phyloP scores from a whole-genome alignment of 2,113 vertebrate species.

The Petromus typicus region DNA sequence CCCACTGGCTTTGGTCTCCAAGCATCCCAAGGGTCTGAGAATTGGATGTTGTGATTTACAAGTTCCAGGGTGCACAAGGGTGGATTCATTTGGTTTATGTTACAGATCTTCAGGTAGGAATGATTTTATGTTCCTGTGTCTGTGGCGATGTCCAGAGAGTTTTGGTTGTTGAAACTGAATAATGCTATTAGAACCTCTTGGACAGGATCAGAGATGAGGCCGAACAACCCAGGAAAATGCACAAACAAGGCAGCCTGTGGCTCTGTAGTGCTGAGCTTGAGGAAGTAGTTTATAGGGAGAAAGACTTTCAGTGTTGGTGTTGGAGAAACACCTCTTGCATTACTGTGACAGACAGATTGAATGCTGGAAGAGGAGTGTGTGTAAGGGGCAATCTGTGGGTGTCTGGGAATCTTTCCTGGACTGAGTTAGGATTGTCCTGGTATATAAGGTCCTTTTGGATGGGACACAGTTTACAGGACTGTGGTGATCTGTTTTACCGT shows the following conservation, averaged over 20 bases:
- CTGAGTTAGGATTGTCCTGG: background rate
- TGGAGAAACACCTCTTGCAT: background rate
- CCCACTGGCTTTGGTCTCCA: background rate
- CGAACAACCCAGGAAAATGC: background rate
- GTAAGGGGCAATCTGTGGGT: background rate
- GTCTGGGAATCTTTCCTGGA: background rate
- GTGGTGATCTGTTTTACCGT: background rate
- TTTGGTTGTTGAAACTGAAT: background rate
- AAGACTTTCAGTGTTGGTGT: too few relatives aligned
- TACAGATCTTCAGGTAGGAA: background rate
- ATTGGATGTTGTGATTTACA: background rate
- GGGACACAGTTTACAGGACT: background rate
- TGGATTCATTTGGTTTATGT: background rate
- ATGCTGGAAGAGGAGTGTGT: background rate
- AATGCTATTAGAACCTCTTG: background rate
- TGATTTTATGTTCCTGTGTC: background rate
- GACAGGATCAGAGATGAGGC: too few relatives aligned
- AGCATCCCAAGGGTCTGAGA: too few relatives aligned
- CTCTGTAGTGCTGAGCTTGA: background rate
- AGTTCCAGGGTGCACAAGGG: background rate
- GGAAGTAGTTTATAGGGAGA: background rate
- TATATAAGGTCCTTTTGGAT: background rate
- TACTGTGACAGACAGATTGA: fast-evolving
- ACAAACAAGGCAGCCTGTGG: background rate
- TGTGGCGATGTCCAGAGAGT: background rate